Evolutionary conservation across 2,797 vertebrate species (phyloP).

Genomic region (Apogon talboti): DNA sequence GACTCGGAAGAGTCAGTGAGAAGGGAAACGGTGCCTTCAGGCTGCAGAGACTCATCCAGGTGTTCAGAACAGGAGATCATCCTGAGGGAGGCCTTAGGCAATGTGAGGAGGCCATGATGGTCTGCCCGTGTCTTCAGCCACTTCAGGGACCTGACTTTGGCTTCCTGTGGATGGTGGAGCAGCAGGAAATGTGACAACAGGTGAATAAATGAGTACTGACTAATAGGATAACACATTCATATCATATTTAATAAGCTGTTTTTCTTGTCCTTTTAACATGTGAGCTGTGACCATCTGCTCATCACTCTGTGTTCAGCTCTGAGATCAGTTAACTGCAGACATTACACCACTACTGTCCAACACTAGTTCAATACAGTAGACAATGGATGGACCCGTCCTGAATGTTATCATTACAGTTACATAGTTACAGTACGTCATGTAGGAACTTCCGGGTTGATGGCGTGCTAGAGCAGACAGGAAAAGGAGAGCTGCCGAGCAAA

Average conservation of each 20-base stretch:
- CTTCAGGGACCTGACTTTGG: slow-evolving; percentile 73
- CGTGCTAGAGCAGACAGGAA: not conserved
- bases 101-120: slow-evolving; percentile 68
- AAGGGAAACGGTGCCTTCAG: slow-evolving; percentile 79
- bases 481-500: not conserved
- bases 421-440: too few relatives aligned
- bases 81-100: slow-evolving; percentile 81
- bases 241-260: too few relatives aligned
- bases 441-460: not conserved
- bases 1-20: slow-evolving; percentile 76
- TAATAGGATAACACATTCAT: too few relatives aligned
- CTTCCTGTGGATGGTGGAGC: slow-evolving; percentile 62
- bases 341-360: too few relatives aligned
- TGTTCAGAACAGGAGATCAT: slow-evolving; percentile 68
- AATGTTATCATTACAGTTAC: too few relatives aligned
- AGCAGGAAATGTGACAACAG: not conserved
- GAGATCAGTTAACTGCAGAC: too few relatives aligned
- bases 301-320: too few relatives aligned
- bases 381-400: too few relatives aligned
- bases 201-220: too few relatives aligned
- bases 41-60: slow-evolving; percentile 56
- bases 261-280: too few relatives aligned
- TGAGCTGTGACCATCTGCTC: too few relatives aligned
- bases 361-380: too few relatives aligned
- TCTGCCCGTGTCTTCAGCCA: slow-evolving; percentile 82